Evolutionary conservation across 1,140 invertebrate genomes (phyloP).

Genomic region (Papilio glaucus): DNA sequence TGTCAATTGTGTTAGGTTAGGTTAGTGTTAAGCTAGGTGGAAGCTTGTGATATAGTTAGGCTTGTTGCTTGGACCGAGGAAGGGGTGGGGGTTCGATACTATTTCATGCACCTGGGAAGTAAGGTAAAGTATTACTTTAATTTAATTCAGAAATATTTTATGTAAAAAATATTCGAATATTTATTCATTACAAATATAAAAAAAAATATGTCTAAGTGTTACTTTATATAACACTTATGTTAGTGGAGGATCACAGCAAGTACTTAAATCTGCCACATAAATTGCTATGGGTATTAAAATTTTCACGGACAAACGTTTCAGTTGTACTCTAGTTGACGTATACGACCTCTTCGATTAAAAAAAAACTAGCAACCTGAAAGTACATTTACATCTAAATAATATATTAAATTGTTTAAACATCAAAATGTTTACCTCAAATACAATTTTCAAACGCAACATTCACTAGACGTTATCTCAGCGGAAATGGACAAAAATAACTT

Average conservation of each 20-base stretch:
- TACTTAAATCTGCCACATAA: no score
- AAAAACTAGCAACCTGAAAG: neutral
- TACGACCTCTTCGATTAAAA: no score
- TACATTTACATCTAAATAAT: neutral
- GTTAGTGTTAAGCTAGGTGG: slow-evolving; percentile 78
- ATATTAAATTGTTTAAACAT: neutral
- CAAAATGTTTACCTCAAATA: neutral
- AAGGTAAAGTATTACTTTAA: slow-evolving; percentile 49
- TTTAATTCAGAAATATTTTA: slow-evolving; percentile 17
- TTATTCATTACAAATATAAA: neutral
- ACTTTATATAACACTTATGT: no score
- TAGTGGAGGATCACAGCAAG: no score
- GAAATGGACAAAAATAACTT: slow-evolving; percentile 15
- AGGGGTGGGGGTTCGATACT: slow-evolving; percentile 43
- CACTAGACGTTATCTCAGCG: slow-evolving; percentile 1
- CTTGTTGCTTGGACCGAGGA: slow-evolving; percentile 53
- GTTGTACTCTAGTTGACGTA: no score
- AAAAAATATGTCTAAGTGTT: no score
- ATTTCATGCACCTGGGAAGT: slow-evolving; percentile 27
- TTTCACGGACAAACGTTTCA: no score
- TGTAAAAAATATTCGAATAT: neutral
- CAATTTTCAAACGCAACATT: slow-evolving; percentile 9
- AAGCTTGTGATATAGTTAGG: slow-evolving; percentile 79
- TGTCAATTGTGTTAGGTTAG: slow-evolving; percentile 77
- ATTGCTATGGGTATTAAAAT: no score